phyloP scores from a whole-genome alignment of 2,113 vertebrate genomes.

The Gobiocypris rarus region DNA sequence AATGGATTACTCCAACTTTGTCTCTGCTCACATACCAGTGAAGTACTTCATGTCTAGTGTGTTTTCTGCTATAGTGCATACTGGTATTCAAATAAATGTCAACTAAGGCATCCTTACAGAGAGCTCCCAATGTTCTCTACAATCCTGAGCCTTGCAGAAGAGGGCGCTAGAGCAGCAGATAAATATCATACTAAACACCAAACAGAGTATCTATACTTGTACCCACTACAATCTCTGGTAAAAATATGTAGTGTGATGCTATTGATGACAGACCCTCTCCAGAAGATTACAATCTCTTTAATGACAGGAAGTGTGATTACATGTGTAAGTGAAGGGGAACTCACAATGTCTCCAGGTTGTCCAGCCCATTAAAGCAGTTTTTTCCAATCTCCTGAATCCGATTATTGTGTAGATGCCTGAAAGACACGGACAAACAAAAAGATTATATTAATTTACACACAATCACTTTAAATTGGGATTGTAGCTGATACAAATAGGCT shows the following conservation, averaged over 20 bases:
- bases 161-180: slow-evolving; percentile 39
- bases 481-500: neutral
- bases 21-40: neutral
- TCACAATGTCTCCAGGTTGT: slow-evolving; percentile 97
- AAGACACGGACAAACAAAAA: slow-evolving; percentile 35
- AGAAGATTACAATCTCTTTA: neutral
- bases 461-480: neutral
- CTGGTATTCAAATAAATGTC: neutral
- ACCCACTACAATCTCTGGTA: neutral
- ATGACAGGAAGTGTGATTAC: slow-evolving; percentile 17
- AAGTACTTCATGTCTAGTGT: neutral
- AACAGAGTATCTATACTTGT: neutral
- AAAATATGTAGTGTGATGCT: neutral
- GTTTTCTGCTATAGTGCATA: neutral
- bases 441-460: neutral
- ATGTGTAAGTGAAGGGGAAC: slow-evolving; percentile 65
- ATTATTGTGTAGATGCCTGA: slow-evolving; percentile 98
- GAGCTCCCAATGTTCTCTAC: neutral
- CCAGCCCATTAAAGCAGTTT: slow-evolving; percentile 89
- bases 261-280: neutral
- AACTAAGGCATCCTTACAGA: neutral
- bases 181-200: neutral
- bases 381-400: slow-evolving; percentile 89
- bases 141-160: slow-evolving; percentile 26
- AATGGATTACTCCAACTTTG: neutral